Conservation (phyloP, 1,140 invertebrate species). For the Dermatophagoides farinae region DNA sequence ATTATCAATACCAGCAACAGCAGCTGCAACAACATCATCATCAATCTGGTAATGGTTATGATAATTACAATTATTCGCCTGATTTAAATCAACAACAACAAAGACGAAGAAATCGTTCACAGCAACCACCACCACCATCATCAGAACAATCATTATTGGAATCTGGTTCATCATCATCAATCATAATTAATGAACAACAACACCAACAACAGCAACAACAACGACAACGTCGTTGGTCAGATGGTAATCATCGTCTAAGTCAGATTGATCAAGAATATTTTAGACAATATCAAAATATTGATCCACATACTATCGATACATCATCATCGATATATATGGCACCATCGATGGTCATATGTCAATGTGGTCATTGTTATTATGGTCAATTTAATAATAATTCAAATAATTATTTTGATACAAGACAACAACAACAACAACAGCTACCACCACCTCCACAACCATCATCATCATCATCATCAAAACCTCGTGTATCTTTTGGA, state of each 20-base stretch:
- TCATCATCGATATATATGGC: too few relatives aligned
- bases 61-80: background rate
- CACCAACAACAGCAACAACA: background rate
- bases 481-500: conserved; percentile 1
- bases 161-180: background rate
- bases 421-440: background rate
- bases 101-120: background rate
- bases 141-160: too few relatives aligned
- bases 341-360: too few relatives aligned
- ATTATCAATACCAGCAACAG: background rate
- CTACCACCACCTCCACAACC: background rate
- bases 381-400: background rate
- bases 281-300: too few relatives aligned
- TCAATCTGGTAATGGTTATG: too few relatives aligned
- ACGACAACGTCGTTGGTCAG: conserved; percentile 5
- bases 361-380: background rate
- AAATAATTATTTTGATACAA: background rate
- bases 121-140: background rate
- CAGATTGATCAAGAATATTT: too few relatives aligned
- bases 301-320: background rate
- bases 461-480: too few relatives aligned
- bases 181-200: background rate
- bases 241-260: background rate
- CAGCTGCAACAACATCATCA: too few relatives aligned
- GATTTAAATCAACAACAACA: background rate